A percentile compares a stretch with the other conserved stretches of the same genome.
phyloP scores from a whole-genome alignment of 1,140 invertebrate species.

The Schlechtendalia chinensis region DNA sequence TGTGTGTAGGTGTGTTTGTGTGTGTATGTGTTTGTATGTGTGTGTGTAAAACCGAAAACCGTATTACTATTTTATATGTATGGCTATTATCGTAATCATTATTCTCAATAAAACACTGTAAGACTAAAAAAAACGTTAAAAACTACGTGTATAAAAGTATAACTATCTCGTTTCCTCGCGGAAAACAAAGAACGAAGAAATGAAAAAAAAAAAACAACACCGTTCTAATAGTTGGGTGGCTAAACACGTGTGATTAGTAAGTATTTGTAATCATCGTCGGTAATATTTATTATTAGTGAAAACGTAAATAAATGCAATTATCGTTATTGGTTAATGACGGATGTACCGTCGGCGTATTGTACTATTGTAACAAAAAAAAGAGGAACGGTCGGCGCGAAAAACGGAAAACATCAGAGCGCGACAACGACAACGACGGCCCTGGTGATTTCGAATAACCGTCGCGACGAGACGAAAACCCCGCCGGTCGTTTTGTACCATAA shows the following conservation, averaged over 20 bases:
- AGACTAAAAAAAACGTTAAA: slow-evolving; percentile 12
- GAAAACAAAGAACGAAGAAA: background rate
- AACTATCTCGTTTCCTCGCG: background rate
- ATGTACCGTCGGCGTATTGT: background rate
- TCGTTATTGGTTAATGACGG: background rate
- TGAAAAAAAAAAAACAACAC: slow-evolving; percentile 12
- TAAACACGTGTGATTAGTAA: background rate
- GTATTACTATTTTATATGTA: slow-evolving; percentile 13
- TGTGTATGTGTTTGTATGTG: slow-evolving; percentile 28
- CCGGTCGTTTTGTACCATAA: no score
- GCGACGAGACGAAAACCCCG: no score
- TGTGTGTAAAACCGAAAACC: slow-evolving; percentile 39
- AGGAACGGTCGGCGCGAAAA: slow-evolving; percentile 4
- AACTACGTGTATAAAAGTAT: slow-evolving; percentile 24
- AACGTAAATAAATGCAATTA: slow-evolving; percentile 8
- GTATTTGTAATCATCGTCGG: background rate
- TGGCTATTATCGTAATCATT: background rate
- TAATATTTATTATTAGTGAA: slow-evolving; percentile 41
- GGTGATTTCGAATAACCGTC: background rate
- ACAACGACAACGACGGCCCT: slow-evolving; percentile 18
- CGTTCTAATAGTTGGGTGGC: background rate
- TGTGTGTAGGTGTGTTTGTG: slow-evolving; percentile 22
- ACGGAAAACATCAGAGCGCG: slow-evolving; percentile 32
- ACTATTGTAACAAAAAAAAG: slow-evolving; percentile 38
- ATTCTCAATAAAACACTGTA: slow-evolving; percentile 17